Percentiles rank a stretch among this genome's conserved stretches.
These are phyloP conservation scores for Coremacera marginata DNA, from an alignment of 2,888 invertebrate genomes.

Conservation along the genomic window DNA sequence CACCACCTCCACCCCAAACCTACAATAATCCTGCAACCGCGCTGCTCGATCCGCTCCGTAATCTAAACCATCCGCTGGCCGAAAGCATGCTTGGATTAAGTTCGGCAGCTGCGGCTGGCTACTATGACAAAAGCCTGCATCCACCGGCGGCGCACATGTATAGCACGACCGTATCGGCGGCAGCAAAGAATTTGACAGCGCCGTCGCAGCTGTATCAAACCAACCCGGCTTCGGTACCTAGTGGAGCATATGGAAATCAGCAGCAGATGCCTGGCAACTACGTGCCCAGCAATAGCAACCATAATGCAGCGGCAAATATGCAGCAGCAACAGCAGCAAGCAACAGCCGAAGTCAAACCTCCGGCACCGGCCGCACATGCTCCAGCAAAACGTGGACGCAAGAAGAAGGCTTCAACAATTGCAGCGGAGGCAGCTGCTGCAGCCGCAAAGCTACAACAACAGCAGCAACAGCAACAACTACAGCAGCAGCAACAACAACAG, in stretches of 20 bases:
- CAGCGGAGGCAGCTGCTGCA: slow-evolving; percentile 56
- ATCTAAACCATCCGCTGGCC: slow-evolving; percentile 57
- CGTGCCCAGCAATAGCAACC: slow-evolving; percentile 44
- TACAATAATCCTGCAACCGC: slow-evolving; percentile 61
- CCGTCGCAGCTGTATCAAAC: slow-evolving; percentile 49
- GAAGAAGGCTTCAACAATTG: slow-evolving; percentile 60
- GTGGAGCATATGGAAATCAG: slow-evolving; percentile 48
- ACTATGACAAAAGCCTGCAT: slow-evolving; percentile 73
- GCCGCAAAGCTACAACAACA: slow-evolving; percentile 50
- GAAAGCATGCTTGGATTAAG: slow-evolving; percentile 63
- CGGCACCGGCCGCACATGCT: slow-evolving; percentile 42
- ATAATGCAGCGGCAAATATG: slow-evolving; percentile 33
- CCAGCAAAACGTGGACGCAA: slow-evolving; percentile 63
- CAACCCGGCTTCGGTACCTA: slow-evolving; percentile 35
- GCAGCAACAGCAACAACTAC: slow-evolving; percentile 53
- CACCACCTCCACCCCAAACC: slow-evolving; percentile 61
- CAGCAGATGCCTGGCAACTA: slow-evolving; percentile 53
- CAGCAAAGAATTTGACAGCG: slow-evolving; percentile 59
- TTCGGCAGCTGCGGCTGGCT: slow-evolving; percentile 57
- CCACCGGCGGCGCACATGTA: slow-evolving; percentile 75
- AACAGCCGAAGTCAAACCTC: slow-evolving; percentile 40
- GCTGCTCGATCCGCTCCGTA: slow-evolving; percentile 45
- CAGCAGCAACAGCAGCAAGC: slow-evolving; percentile 43
- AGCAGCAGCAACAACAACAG: slow-evolving; percentile 50
- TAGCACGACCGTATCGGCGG: slow-evolving; percentile 63